These are phyloP conservation scores for Diabrotica balteata DNA, from an alignment of 2,888 invertebrate species.

Conservation along the genomic window DNA sequence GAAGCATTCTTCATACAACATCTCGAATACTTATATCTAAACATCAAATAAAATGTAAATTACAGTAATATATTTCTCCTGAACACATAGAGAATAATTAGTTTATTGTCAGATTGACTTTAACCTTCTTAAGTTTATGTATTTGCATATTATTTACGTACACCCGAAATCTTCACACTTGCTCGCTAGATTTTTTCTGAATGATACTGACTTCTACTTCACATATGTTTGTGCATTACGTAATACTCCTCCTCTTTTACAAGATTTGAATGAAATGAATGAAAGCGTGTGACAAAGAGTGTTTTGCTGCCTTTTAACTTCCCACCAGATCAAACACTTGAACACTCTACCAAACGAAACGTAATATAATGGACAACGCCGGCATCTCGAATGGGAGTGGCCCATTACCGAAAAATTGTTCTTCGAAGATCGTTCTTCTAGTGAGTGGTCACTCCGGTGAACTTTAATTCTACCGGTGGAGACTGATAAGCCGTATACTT, in stretches of 20 bases:
- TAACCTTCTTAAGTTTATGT: too few relatives aligned
- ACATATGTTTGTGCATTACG: constrained; percentile 2
- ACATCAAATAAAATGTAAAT: too few relatives aligned
- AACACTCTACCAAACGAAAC: background rate
- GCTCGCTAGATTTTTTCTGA: background rate
- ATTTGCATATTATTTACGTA: too few relatives aligned
- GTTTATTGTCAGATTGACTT: too few relatives aligned
- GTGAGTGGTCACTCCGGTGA: background rate
- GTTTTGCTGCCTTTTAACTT: constrained; percentile 6
- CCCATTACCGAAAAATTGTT: constrained; percentile 1
- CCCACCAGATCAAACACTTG: constrained; percentile 4
- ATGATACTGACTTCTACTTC: background rate
- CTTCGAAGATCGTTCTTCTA: background rate
- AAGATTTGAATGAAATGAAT: constrained; percentile 4
- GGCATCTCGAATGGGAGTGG: constrained; percentile 8
- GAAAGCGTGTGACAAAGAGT: constrained; percentile 5
- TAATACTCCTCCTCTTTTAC: background rate
- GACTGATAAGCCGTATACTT: background rate
- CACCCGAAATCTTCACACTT: background rate
- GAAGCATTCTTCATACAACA: too few relatives aligned
- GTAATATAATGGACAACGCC: background rate
- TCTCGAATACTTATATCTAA: too few relatives aligned
- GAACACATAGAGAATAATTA: too few relatives aligned
- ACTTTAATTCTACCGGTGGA: background rate
- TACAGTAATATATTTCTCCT: too few relatives aligned